phyloP scores from a whole-genome alignment of 2,113 vertebrate genomes.

The Puntigrus tetrazona region DNA sequence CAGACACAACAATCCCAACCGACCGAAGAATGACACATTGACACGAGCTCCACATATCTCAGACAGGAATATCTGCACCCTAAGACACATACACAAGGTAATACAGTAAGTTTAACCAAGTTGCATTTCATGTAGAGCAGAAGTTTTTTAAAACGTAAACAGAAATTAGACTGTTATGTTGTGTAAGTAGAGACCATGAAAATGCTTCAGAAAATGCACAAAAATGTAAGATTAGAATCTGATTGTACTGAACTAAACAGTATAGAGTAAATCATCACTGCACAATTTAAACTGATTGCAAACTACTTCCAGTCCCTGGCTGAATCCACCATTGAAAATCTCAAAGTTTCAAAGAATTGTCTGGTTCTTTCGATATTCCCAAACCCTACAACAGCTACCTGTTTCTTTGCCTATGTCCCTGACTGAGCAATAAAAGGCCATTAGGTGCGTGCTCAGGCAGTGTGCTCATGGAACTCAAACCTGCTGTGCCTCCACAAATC shows the following conservation, averaged over 20 bases:
- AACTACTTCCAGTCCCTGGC: not conserved
- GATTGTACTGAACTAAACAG: not conserved
- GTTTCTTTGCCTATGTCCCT: not conserved
- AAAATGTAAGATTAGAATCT: not conserved
- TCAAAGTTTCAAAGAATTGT: not conserved
- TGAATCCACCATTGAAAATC: not conserved
- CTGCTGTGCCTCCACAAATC: conserved; percentile 41
- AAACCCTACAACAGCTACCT: not conserved
- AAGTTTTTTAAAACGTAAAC: not conserved
- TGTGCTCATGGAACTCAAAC: conserved; percentile 56
- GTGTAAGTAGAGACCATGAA: not conserved
- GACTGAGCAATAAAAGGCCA: not conserved
- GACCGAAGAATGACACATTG: conserved; percentile 1
- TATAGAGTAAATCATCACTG: not conserved
- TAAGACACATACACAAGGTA: not conserved
- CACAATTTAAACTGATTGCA: not conserved
- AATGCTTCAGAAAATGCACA: not conserved
- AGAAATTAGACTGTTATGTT: not conserved
- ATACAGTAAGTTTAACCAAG: not conserved
- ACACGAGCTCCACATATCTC: conserved; percentile 2
- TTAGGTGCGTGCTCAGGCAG: conserved; percentile 38
- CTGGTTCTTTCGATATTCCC: not conserved
- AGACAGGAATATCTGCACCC: not conserved
- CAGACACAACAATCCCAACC: conserved; percentile 27
- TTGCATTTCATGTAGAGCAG: not conserved